Evolutionary conservation across 1,140 invertebrate species (phyloP), one percentile per base, ranked within the genome.

Genomic region (Trypoxylus dichotomus): DNA sequence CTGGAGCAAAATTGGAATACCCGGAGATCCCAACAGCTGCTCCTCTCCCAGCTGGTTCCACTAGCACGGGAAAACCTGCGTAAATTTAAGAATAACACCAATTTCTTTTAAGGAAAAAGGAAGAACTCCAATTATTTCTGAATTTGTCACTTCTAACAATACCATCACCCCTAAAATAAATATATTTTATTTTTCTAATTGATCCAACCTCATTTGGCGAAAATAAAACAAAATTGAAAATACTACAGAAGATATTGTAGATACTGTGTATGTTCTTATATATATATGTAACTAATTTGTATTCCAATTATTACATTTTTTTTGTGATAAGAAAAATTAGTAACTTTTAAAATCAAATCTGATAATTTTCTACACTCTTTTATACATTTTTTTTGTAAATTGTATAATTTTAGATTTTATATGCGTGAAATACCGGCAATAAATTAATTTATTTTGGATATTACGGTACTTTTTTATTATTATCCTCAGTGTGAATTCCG

Each of bases 1-100:
- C 92, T 5, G 95, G 94, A 24, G 93, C 91, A 24, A 93, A 92
- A 80, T 87, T 96, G 72, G 94, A 96, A 85, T 96, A 94, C 86
- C 95, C 94, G 0, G 94, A 95, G 80, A 91, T 95, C 79, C 91
- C 92, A 60, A 91, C 92, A 1, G 86, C 91, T 2, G 88, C 90
- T 58, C 88, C 91, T 74, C 88, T 86, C 21, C 85, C 85, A 21
- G 83, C 83, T 68, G 85, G 84, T 58, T 63, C 74, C 11, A 77
- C 47, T n/a, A 73, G 15, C 78, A 24, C 42, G 27, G 43, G 19
- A 54, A 75, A 75, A 75, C 6, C 74, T 1, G 3, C 74, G 13
- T 75, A 74, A 74, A 71, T 71, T 13, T 15, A 29, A 37, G 7
- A 32, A 32, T 32, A 32, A 32, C 32, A 32, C 32, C 32, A 41